These are phyloP conservation scores for Melinopterus prodromus DNA, from an alignment of 2,888 invertebrate species.

Conservation along the genomic window DNA sequence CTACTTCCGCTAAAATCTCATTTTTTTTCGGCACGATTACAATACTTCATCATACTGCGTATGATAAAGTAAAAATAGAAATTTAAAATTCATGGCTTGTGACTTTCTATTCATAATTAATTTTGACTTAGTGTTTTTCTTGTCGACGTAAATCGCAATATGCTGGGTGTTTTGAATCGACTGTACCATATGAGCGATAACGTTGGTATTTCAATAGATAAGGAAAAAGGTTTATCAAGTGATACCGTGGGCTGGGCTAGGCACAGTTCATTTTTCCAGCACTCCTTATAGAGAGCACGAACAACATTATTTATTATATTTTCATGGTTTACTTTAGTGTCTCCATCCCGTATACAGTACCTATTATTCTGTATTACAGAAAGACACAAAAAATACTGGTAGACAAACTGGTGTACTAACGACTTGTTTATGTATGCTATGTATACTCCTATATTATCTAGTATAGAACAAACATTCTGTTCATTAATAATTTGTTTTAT, in stretches of 20 bases:
- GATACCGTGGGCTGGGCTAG: neutral
- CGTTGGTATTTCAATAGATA: neutral
- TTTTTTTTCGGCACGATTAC: too few species aligned
- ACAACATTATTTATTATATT: neutral
- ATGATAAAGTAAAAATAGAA: too few species aligned
- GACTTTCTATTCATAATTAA: neutral
- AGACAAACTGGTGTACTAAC: too few species aligned
- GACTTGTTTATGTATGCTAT: neutral
- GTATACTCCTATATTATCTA: neutral
- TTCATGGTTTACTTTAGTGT: neutral
- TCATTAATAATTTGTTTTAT: neutral
- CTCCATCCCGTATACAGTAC: neutral
- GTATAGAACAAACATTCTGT: neutral
- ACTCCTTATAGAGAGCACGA: neutral
- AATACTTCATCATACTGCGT: too few species aligned
- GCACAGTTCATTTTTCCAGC: neutral
- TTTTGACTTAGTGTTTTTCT: neutral
- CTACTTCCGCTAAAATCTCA: too few species aligned
- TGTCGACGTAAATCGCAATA: neutral
- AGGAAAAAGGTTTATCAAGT: neutral
- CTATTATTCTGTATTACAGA: neutral
- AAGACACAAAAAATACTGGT: too few species aligned
- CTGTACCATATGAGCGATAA: slow-evolving; percentile 4
- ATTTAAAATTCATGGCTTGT: too few species aligned
- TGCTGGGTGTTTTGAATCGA: neutral